Conservation (phyloP, 2,888 invertebrate species). For the Cerastis rubricosa region DNA sequence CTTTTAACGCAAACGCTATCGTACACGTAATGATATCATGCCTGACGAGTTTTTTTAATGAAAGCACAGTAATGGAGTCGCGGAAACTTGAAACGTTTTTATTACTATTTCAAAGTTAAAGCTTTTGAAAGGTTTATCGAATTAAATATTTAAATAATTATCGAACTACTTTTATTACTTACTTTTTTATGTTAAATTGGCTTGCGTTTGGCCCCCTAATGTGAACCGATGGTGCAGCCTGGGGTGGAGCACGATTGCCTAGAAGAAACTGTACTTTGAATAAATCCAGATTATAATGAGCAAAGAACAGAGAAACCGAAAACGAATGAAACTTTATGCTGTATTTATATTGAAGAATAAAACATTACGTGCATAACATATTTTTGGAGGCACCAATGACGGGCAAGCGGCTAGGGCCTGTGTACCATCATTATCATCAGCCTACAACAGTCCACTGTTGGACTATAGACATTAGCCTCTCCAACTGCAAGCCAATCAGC, state of each 20-base stretch:
- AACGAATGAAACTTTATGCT: too few species aligned
- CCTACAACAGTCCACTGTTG: not conserved
- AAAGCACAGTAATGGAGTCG: constrained; percentile 37
- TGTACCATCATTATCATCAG: not conserved
- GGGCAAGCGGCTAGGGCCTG: not conserved
- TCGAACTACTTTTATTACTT: not conserved
- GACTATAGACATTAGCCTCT: not conserved
- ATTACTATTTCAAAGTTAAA: not conserved
- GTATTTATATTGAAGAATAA: not conserved
- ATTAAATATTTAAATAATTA: not conserved
- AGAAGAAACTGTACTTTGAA: too few species aligned
- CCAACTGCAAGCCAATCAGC: not conserved
- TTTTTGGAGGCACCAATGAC: not conserved
- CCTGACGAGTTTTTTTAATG: constrained; percentile 46
- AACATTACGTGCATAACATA: not conserved
- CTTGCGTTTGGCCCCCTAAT: too few species aligned
- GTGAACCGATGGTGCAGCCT: too few species aligned
- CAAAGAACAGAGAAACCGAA: too few species aligned
- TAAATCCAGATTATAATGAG: too few species aligned
- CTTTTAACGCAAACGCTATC: constrained; percentile 55
- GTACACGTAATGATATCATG: constrained; percentile 40
- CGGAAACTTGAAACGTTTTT: constrained; percentile 18
- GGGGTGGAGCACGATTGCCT: too few species aligned
- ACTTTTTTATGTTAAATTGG: too few species aligned
- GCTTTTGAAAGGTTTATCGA: not conserved